Evolutionary conservation across 1,140 invertebrate genomes (phyloP).

Genomic region (Hesperophylax magnus): DNA sequence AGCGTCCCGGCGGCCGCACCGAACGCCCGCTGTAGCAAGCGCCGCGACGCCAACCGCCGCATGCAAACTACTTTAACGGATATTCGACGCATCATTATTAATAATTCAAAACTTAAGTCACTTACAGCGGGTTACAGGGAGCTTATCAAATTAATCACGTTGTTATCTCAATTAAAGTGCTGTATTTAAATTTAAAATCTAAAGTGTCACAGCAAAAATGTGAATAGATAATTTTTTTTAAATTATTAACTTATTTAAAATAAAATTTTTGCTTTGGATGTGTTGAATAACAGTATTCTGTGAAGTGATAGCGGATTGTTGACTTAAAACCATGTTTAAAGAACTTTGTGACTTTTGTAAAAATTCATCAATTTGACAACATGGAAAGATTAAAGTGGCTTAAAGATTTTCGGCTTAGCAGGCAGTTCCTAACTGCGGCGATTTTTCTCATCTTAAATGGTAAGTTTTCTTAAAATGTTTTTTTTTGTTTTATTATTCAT

Average conservation of each 20-base stretch:
- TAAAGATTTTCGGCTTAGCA: conserved; percentile 17
- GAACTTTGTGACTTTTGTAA: background rate
- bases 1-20: conserved; percentile 36
- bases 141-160: no score
- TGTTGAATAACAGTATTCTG: background rate
- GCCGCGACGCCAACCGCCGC: background rate
- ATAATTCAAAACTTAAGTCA: background rate
- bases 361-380: conserved; percentile 21
- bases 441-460: conserved; percentile 27
- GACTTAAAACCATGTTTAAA: background rate
- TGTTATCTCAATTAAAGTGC: no score
- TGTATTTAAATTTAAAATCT: no score
- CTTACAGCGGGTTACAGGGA: no score
- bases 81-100: conserved; percentile 4
- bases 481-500: background rate
- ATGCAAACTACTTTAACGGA: background rate
- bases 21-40: conserved; percentile 17
- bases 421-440: background rate
- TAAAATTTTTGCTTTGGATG: no score
- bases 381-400: conserved; percentile 24
- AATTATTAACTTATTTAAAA: no score
- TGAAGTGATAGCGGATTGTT: background rate
- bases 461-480: background rate
- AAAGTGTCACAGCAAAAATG: no score
- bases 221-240: no score